Conservation (phyloP, 2,888 invertebrate genomes). For the Myathropa florea region DNA sequence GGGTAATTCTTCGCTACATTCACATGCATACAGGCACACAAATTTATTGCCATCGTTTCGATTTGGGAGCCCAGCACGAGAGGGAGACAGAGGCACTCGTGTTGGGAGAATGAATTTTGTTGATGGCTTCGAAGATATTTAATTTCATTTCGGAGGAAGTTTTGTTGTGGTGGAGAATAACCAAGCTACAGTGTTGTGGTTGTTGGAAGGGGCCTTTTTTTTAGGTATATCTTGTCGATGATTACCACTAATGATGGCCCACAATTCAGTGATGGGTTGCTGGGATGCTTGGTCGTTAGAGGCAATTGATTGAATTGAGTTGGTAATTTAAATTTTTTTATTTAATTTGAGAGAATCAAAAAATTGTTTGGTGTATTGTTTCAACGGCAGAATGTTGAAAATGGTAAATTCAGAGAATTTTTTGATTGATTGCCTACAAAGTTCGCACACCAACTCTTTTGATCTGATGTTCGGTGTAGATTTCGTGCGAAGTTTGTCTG, state of each 20-base stretch:
- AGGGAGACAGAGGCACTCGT: neutral
- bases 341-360: neutral
- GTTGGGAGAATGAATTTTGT: too few species aligned
- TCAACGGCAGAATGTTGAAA: too few species aligned
- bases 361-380: neutral
- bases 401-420: too few species aligned
- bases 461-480: neutral
- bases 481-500: neutral
- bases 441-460: neutral
- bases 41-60: constrained; percentile 57
- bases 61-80: neutral
- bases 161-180: constrained; percentile 32
- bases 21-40: neutral
- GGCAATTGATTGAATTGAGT: constrained; percentile 21
- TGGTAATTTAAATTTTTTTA: constrained; percentile 7
- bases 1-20: constrained; percentile 13
- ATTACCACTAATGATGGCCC: constrained; percentile 64
- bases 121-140: constrained; percentile 47
- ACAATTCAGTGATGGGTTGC: constrained; percentile 8
- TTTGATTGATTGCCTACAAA: neutral
- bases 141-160: constrained; percentile 36
- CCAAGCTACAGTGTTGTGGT: constrained; percentile 1
- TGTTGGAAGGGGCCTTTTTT: neutral
- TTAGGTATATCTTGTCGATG: constrained; percentile 31
- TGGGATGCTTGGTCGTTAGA: neutral